These are phyloP conservation scores for Gobio gobio DNA, from an alignment of 2,113 vertebrate genomes.

Conservation along the genomic window DNA sequence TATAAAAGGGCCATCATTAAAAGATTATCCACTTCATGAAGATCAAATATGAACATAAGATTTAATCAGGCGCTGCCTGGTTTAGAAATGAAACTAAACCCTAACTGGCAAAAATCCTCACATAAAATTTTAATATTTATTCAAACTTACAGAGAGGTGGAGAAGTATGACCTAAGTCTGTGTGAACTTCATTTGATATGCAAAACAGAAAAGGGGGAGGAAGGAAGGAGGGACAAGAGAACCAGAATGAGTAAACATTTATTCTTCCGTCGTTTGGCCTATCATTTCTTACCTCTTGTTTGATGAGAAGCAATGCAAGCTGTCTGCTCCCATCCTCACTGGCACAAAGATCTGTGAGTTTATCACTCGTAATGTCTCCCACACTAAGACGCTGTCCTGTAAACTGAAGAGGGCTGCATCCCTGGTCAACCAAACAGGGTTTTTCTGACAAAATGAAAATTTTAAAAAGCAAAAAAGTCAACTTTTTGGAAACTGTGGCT, in stretches of 20 bases:
- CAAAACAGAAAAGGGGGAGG: neutral
- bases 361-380: conserved; percentile 26
- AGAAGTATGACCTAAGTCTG: neutral
- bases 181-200: neutral
- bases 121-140: neutral
- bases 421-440: conserved; percentile 51
- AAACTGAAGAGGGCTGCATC: conserved; percentile 39
- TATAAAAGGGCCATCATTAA: neutral
- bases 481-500: neutral
- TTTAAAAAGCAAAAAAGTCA: neutral
- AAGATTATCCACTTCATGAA: neutral
- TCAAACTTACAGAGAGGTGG: neutral
- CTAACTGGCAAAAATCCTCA: neutral
- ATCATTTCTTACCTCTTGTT: conserved; percentile 64
- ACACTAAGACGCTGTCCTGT: conserved; percentile 10
- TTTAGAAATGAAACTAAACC: neutral
- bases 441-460: conserved; percentile 34
- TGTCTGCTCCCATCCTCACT: conserved; percentile 50
- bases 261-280: neutral
- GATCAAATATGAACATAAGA: neutral
- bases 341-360: conserved; percentile 59
- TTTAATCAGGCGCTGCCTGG: neutral
- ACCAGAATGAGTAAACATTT: neutral
- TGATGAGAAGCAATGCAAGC: conserved; percentile 55
- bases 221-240: neutral